Evolutionary conservation across 2,888 invertebrate species (phyloP), one percentile per base, ranked within the genome.

Genomic region (Schizotus pectinicornis): DNA sequence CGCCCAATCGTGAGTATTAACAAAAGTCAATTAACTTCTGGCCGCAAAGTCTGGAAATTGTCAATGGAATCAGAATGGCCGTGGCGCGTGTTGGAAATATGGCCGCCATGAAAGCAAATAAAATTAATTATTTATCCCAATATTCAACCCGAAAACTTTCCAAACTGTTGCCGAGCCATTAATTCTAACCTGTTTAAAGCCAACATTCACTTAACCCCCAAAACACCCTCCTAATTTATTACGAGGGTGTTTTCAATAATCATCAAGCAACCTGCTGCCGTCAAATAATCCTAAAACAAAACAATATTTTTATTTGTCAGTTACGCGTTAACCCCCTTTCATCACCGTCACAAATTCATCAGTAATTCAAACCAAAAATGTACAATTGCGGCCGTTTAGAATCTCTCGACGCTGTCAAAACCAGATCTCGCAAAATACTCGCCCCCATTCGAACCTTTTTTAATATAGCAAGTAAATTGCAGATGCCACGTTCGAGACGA

Each of bases 401-500:
- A 13, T 6, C 8, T 9, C 12, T 43, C n/a, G 13, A 7, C 1
- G 37, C 2, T 32, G 30, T 1, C 33, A 11, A 22, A 22, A 3
- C 5, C 3, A 22, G 5, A 22, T 22, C 22, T 6, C 13, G 37
- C n/a, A n/a, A n/a, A 12, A 9, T 42, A 7, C 14, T 41, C 7
- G 22, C 14, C 6, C n/a, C 11, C 8, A 14, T 11, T 3, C 13
- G 9, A 13, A 8, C 12, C 7, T 39, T 12, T 12, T 39, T n/a
- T 13, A 11, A 11, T 39, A 3, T 39, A 3, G 3, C 7, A 22
- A 42, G 56, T 59, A 52, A 63, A 60, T 80, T 79, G 53, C 82
- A 92, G 92, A 92, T 92, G 92, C 92, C 92, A 75, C 88, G 91
- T 72, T 89, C 89, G 66, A 86, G 91, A 72, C 88, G 92, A 83